Evolutionary conservation across 1,140 invertebrate genomes (phyloP).

Genomic region (Cardiocondyla obscurior): DNA sequence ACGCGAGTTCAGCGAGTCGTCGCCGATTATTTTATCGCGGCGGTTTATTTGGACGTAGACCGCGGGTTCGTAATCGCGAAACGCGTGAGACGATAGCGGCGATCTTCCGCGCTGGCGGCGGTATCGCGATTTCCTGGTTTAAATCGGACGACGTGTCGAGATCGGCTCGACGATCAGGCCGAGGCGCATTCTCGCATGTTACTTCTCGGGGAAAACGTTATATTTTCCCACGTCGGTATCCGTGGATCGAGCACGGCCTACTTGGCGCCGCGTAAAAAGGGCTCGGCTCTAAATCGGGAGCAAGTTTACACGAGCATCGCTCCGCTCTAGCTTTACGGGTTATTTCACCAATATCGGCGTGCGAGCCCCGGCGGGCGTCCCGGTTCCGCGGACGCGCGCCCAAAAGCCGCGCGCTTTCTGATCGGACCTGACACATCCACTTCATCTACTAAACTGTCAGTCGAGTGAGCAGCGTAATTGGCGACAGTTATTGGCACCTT

Average conservation of each 20-base stretch:
- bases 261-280: constrained; percentile 72
- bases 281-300: constrained; percentile 73
- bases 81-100: constrained; percentile 22
- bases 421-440: not conserved
- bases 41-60: not conserved
- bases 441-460: not conserved
- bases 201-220: constrained; percentile 67
- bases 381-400: not conserved
- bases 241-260: constrained; percentile 70
- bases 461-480: not conserved
- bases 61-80: not conserved
- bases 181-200: constrained; percentile 35
- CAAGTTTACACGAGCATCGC: constrained; percentile 69
- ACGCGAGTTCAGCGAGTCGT: not conserved
- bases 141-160: constrained; percentile 40
- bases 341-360: constrained; percentile 64
- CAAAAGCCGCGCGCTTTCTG: not conserved
- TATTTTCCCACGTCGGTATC: constrained; percentile 69
- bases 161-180: constrained; percentile 32
- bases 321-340: constrained; percentile 64
- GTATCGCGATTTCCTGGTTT: constrained; percentile 60
- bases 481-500: not conserved
- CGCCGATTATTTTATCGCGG: not conserved
- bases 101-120: constrained; percentile 9
- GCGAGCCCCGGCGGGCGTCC: not conserved